phyloP scores from a whole-genome alignment of 2,113 vertebrate genomes.

The Condylura cristata region DNA sequence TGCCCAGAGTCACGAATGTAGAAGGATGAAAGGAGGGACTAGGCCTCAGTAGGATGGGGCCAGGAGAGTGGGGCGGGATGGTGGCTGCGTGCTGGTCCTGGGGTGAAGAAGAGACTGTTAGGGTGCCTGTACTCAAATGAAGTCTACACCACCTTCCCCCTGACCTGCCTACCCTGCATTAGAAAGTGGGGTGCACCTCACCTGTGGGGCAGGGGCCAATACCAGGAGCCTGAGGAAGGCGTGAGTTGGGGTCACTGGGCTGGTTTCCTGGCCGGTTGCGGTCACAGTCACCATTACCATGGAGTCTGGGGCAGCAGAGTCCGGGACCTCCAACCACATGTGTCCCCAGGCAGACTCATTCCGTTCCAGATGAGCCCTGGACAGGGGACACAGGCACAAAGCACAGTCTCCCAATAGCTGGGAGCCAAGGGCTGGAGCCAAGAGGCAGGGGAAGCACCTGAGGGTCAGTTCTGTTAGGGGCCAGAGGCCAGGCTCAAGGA shows the following conservation, averaged over 20 bases:
- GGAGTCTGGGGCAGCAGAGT: constrained; percentile 73
- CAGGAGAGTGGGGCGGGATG: background rate
- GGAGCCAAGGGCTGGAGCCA: accelerated
- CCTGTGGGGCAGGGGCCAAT: background rate
- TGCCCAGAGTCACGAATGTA: background rate
- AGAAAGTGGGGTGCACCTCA: background rate
- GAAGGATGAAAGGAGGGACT: background rate
- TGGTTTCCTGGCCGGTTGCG: constrained; percentile 44
- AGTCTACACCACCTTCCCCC: background rate
- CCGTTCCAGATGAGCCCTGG: constrained; percentile 78
- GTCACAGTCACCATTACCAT: constrained; percentile 86
- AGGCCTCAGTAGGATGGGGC: background rate
- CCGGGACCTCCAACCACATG: constrained; percentile 85
- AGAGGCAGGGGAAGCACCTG: no score
- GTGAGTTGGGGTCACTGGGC: constrained; percentile 65
- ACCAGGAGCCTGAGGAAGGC: constrained; percentile 88
- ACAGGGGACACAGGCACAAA: background rate
- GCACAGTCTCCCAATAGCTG: accelerated
- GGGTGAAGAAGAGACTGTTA: background rate
- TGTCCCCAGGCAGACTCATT: constrained; percentile 80
- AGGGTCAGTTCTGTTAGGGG: background rate
- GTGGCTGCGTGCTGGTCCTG: constrained; percentile 14
- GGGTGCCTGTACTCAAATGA: background rate
- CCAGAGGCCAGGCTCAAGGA: background rate
- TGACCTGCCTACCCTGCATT: no score